Evolutionary conservation across 2,888 invertebrate species (phyloP).

Genomic region (Agrypnus murinus): DNA sequence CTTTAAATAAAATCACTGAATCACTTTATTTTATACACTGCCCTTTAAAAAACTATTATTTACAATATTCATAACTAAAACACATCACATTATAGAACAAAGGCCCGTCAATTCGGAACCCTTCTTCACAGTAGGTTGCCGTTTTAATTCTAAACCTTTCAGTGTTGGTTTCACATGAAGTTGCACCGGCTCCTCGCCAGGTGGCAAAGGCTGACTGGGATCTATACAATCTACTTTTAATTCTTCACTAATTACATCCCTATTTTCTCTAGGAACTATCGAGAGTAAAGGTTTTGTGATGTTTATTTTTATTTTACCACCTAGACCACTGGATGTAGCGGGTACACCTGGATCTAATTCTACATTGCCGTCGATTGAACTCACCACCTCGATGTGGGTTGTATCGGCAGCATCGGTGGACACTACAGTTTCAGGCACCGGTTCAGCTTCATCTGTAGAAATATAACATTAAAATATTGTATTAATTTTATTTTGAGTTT

Average conservation of each 20-base stretch:
- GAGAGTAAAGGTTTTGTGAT: conserved; percentile 81
- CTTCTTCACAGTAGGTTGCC: conserved; percentile 81
- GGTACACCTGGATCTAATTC: conserved; percentile 70
- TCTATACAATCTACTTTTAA: conserved; percentile 57
- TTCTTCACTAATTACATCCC: conserved; percentile 54
- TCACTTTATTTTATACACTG: conserved; percentile 4
- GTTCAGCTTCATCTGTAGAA: conserved; percentile 38
- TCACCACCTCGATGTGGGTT: conserved; percentile 75
- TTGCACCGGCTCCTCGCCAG: conserved; percentile 74
- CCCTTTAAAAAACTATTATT: not conserved
- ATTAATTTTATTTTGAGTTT: too few species aligned
- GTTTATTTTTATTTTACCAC: conserved; percentile 85
- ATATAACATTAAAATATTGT: conserved; percentile 1
- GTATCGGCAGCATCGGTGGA: conserved; percentile 69
- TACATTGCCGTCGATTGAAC: conserved; percentile 86
- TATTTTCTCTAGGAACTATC: conserved; percentile 70
- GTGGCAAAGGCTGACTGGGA: conserved; percentile 74
- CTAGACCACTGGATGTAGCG: conserved; percentile 64
- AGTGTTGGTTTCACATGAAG: conserved; percentile 79
- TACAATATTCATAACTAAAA: not conserved
- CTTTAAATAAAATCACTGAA: conserved; percentile 8
- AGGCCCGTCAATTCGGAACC: conserved; percentile 89
- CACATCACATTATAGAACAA: conserved; percentile 88
- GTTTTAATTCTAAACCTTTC: conserved; percentile 78
- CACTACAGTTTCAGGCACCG: too few species aligned